phyloP scores from a whole-genome alignment of 2,888 invertebrate species.

The Malthinus flaveolus region DNA sequence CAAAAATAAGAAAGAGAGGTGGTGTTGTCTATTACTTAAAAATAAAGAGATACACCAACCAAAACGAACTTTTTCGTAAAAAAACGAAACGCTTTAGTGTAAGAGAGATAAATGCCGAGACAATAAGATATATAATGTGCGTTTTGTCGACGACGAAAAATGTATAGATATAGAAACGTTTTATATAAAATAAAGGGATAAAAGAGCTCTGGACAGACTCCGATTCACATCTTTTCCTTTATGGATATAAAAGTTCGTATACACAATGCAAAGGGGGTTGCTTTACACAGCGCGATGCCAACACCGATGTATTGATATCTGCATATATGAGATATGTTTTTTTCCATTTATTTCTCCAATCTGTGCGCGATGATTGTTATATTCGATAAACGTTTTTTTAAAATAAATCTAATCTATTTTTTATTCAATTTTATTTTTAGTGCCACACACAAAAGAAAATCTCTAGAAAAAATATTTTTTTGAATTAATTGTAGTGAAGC shows the following conservation, averaged over 20 bases:
- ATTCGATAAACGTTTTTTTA: slow-evolving; percentile 3
- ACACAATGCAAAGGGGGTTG: slow-evolving; percentile 21
- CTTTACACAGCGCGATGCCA: slow-evolving; percentile 23
- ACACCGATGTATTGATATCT: slow-evolving; percentile 24
- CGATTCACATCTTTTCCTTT: slow-evolving; percentile 19
- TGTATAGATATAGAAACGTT: slow-evolving; percentile 28
- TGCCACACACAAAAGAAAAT: too few relatives aligned
- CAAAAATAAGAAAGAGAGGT: slow-evolving; percentile 33
- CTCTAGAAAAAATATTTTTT: too few relatives aligned
- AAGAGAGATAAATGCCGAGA: slow-evolving; percentile 24
- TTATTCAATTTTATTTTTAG: too few relatives aligned
- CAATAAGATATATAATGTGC: slow-evolving; percentile 36
- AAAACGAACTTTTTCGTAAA: slow-evolving; percentile 6
- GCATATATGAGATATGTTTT: slow-evolving; percentile 16
- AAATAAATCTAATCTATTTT: not conserved
- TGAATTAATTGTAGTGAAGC: too few relatives aligned
- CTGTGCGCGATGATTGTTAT: slow-evolving; percentile 5
- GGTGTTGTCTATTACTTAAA: slow-evolving; percentile 26
- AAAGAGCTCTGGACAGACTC: slow-evolving; percentile 27
- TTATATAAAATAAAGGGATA: slow-evolving; percentile 30
- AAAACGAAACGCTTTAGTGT: slow-evolving; percentile 2
- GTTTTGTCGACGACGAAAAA: slow-evolving; percentile 33
- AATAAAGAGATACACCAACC: not conserved
- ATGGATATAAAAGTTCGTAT: slow-evolving; percentile 11
- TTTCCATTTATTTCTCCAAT: slow-evolving; percentile 3